Base-by-base conservation (phyloP, 2,888 invertebrate genomes). In the Rhopalosiphum nymphaeae region DNA sequence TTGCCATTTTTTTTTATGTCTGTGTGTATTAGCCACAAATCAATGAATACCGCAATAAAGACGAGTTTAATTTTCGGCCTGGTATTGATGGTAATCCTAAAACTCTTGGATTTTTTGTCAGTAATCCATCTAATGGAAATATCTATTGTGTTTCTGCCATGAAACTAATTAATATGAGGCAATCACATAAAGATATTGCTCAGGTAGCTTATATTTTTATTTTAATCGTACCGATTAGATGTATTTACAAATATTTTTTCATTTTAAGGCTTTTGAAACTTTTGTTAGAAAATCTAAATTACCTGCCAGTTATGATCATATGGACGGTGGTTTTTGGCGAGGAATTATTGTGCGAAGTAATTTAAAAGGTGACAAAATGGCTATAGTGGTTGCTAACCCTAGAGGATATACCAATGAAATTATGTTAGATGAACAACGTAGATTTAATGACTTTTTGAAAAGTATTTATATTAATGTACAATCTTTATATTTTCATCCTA, bases 251-350 rank as follows among this genome's bases (percentile, higher is more conserved):
- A 56, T 1, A 42, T 95, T 36, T 78, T 89, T 49, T 56, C 16
- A 25, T 85, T 95, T 95, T 93, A 86, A 96, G 96, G 95, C 95
- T 88, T 96, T 98, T 95, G 97, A 99, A 96, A 96, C 97, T 49
- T 98, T 97, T 96, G 97, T 99, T 0, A 96, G 97, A 49, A 96
- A 96, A 26, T 98, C 98, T 0, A 96, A 96, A 85, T 96, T 98
- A 95, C 95, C 96, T 93, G 98, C 98, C 0, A 99, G 98, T 95
- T 97, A 98, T 95, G 98, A 98, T 94, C 97, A 97, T 94, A 98
- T 98, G 95, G 96, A 95, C 56, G 95, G 95, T 11, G 97, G 97
- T 13, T 95, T 96, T 95, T 97, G 97, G 97, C 95, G 96, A 95
- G 96, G 96, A 95, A 95, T 97, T 90, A 95, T 96, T 3, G 96